A percentile compares a stretch with the other conserved stretches of the same genome.
Evolutionary conservation across 2,888 invertebrate species (phyloP).

Genomic region (Ochropleura plecta): DNA sequence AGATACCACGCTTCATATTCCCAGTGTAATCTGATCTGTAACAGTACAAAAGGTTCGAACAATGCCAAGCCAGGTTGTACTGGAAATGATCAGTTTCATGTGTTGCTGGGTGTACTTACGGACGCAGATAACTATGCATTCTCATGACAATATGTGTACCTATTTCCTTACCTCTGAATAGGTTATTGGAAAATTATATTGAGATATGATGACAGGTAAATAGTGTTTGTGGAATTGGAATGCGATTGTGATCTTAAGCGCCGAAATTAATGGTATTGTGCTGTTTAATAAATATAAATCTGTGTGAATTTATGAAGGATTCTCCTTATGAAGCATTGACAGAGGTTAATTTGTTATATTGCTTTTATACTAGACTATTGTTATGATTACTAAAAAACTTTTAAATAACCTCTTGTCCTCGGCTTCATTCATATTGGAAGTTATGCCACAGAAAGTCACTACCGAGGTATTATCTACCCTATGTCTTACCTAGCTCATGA

Average conservation of each 20-base stretch:
- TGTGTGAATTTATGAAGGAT: slow-evolving; percentile 33
- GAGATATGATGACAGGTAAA: slow-evolving; percentile 68
- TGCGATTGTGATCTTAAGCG: slow-evolving; percentile 62
- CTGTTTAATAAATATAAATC: slow-evolving; percentile 49
- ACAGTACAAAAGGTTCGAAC: no score
- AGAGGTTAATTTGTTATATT: slow-evolving; percentile 15
- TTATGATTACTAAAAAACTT: background rate
- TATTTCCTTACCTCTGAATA: slow-evolving; percentile 58
- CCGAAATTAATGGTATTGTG: slow-evolving; percentile 47
- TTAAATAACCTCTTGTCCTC: background rate
- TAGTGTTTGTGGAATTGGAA: slow-evolving; percentile 65
- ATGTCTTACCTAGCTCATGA: background rate
- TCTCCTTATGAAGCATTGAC: background rate
- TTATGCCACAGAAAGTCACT: background rate
- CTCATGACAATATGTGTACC: slow-evolving; percentile 54
- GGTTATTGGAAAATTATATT: slow-evolving; percentile 71
- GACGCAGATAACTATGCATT: slow-evolving; percentile 54
- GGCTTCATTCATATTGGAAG: background rate
- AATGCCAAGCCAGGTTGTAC: background rate
- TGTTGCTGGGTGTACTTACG: slow-evolving; percentile 25
- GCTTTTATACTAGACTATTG: background rate
- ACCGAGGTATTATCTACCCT: background rate
- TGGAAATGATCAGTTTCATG: background rate
- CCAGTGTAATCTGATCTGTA: slow-evolving; percentile 2
- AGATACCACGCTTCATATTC: background rate